Base-by-base conservation (phyloP, 2,113 vertebrate species). In the Seriola aureovittata region DNA sequence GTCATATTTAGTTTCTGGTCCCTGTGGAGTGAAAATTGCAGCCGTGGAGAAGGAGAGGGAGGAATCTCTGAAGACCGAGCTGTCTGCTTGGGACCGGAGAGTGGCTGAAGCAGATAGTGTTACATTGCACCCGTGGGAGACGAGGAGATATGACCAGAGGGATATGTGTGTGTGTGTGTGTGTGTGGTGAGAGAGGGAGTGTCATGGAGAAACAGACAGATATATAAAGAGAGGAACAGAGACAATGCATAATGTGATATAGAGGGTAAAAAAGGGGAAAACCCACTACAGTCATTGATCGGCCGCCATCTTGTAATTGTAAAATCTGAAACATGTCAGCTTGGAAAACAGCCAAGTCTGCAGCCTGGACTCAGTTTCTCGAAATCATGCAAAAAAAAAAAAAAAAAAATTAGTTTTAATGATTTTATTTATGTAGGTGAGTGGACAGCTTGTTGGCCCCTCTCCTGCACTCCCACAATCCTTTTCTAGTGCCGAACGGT, bases 1-100 rank as follows among this genome's bases (percentile, higher is more conserved):
- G 91, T 93, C 90, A 93, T 92, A 89, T 91, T 92, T 88, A 89
- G 90, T 93, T 91, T 91, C 88, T 86, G 88, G 71, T 88, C 91
- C 85, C 90, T 21, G 75, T 76, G 84, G 93, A 86, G 63, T 57
- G 46, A 82, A 83, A 90, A 85, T 68, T 84, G 82, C 86, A 84
- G 75, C 58, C 67, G 80, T 17, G 58, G 85, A 85, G 71, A 72
- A 59, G 80, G 88, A 81, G 72, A 71, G 80, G 57, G 67, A 76
- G 74, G 44, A 86, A 71, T 90, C 90, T 93, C 91, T 42, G 75
- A 86, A 85, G 91, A 88, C 85, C 88, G 46, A 75, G 78, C 86
- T 85, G 91, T 92, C 91, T 91, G 80, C 82, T 60, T 59, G 87
- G 82, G 89, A 90, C 79, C 14, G 34, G 72, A 91, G 91, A 91